Evolutionary conservation across 2,888 invertebrate genomes (phyloP).

Genomic region (Sphaeridia pumilis): DNA sequence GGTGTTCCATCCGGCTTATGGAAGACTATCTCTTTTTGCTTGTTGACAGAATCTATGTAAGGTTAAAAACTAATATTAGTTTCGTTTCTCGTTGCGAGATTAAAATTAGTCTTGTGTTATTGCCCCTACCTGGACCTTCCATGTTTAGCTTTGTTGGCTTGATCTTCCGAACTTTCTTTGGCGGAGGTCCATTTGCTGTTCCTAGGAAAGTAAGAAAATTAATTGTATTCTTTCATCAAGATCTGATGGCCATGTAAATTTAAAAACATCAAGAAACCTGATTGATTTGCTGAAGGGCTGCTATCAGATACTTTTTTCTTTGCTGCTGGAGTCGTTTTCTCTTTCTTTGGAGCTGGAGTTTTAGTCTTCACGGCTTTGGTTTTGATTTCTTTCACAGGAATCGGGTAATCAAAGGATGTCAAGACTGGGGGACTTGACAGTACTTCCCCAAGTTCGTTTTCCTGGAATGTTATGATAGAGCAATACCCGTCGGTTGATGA

Average conservation of each 20-base stretch:
- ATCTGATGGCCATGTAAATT: no score
- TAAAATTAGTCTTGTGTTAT: no score
- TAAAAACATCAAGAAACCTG: no score
- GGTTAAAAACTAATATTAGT: no score
- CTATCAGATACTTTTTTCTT: slow-evolving; percentile 11
- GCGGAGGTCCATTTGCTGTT: neutral
- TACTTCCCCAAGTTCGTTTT: slow-evolving; percentile 55
- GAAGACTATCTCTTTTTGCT: no score
- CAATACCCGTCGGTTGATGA: slow-evolving; percentile 87
- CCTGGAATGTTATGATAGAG: slow-evolving; percentile 64
- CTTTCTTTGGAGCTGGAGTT: slow-evolving; percentile 1
- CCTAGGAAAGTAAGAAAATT: neutral
- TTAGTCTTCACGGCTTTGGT: slow-evolving; percentile 13
- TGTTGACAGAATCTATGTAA: no score
- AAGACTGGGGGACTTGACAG: neutral
- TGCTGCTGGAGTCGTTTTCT: slow-evolving; percentile 5
- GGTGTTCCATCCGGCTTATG: no score
- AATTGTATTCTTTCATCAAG: neutral
- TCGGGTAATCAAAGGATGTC: neutral
- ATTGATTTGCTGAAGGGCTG: no score
- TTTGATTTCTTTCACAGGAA: slow-evolving; percentile 6
- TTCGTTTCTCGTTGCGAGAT: no score
- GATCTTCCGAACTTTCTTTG: neutral
- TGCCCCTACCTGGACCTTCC: no score
- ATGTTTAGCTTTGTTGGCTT: neutral